A percentile compares a stretch with the other conserved stretches of the same genome.
Conservation (phyloP, 2,888 invertebrate genomes). For the Zhengitettix transpicula region DNA sequence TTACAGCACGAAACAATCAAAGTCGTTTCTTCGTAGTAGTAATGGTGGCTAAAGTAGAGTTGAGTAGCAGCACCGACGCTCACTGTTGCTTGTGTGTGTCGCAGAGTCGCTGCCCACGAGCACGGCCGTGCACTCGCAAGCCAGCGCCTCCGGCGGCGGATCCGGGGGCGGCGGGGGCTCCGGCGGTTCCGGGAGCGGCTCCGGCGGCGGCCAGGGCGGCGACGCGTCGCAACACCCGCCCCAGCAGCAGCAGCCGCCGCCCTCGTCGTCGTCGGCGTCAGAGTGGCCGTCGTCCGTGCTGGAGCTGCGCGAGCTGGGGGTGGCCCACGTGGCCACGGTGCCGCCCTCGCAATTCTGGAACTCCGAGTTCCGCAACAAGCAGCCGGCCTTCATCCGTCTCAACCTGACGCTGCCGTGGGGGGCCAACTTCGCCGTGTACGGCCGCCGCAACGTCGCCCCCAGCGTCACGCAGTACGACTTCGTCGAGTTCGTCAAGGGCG, state of each 20-base stretch:
- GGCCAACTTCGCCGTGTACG: slow-evolving; percentile 89
- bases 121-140: slow-evolving; percentile 43
- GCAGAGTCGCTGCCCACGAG: slow-evolving; percentile 58
- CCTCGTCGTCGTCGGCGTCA: slow-evolving; percentile 59
- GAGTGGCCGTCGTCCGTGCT: slow-evolving; percentile 56
- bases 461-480: slow-evolving; percentile 96
- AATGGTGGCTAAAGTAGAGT: no score
- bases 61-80: no score
- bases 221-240: slow-evolving; percentile 1
- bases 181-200: slow-evolving; percentile 44
- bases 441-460: slow-evolving; percentile 84
- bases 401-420: slow-evolving; percentile 86
- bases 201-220: slow-evolving; percentile 1
- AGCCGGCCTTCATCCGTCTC: slow-evolving; percentile 72
- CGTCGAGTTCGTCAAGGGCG: slow-evolving; percentile 82
- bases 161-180: slow-evolving; percentile 21
- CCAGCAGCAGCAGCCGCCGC: slow-evolving; percentile 33
- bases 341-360: slow-evolving; percentile 89
- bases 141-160: neutral
- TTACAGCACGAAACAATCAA: no score
- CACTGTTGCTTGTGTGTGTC: neutral
- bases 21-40: no score
- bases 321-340: slow-evolving; percentile 64
- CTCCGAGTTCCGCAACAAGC: slow-evolving; percentile 79
- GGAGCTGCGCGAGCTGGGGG: slow-evolving; percentile 71